phyloP scores from a whole-genome alignment of 2,797 vertebrate species.

The Phoxinus dragarum region DNA sequence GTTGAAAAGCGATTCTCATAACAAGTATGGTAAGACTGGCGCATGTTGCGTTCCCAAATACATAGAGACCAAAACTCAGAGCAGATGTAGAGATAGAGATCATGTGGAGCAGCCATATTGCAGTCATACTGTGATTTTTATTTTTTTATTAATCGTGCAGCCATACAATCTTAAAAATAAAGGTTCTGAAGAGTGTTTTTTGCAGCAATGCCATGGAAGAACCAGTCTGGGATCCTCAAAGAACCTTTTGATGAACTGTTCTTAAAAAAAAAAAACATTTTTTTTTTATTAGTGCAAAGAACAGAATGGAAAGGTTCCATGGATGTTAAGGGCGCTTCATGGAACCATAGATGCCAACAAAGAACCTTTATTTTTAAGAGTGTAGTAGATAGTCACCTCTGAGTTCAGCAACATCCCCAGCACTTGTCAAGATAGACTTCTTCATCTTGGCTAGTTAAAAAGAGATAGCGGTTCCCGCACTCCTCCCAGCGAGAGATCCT shows the following conservation, averaged over 20 bases:
- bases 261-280: too few species aligned
- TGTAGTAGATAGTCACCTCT: not conserved
- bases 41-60: not conserved
- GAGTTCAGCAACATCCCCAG: constrained; percentile 84
- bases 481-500: constrained; percentile 92
- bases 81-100: not conserved
- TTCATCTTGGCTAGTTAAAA: constrained; percentile 78
- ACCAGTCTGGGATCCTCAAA: not conserved
- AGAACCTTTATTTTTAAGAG: constrained; percentile 3
- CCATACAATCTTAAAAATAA: not conserved
- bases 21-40: not conserved
- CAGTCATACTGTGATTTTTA: not conserved
- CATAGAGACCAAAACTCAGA: not conserved
- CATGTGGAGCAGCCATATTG: not conserved
- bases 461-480: constrained; percentile 84
- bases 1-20: not conserved
- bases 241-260: not conserved
- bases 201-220: not conserved
- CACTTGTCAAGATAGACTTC: constrained; percentile 81
- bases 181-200: not conserved
- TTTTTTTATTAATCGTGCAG: not conserved
- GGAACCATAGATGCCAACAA: not conserved
- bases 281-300: not conserved
- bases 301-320: not conserved
- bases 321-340: not conserved